These are phyloP conservation scores for Oncopodura yosiiana DNA, from an alignment of 1,140 invertebrate genomes.

Conservation along the genomic window DNA sequence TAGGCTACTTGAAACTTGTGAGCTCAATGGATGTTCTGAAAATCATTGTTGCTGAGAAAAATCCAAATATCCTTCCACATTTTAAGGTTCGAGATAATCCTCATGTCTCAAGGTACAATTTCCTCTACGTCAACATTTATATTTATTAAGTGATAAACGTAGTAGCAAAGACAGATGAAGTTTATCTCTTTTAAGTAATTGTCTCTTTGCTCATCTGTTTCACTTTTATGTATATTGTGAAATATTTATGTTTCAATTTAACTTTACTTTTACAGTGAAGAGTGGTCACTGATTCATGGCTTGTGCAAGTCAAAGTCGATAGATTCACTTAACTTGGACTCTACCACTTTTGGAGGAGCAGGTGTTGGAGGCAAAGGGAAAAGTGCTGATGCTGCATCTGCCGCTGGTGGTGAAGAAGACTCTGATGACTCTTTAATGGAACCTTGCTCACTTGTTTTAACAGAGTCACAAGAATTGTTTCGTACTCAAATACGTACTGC, in stretches of 20 bases:
- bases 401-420: neutral
- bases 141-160: too few species aligned
- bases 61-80: slow-evolving; percentile 86
- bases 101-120: slow-evolving; percentile 74
- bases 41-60: slow-evolving; percentile 79
- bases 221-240: neutral
- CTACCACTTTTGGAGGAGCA: neutral
- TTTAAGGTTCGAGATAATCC: slow-evolving; percentile 86
- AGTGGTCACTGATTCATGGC: slow-evolving; percentile 62
- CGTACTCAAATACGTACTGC: slow-evolving; percentile 61
- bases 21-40: slow-evolving; percentile 88
- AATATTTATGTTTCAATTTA: slow-evolving; percentile 16
- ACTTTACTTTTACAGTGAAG: slow-evolving; percentile 56
- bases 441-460: too few species aligned
- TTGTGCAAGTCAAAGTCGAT: slow-evolving; percentile 34
- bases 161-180: neutral
- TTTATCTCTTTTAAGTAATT: too few species aligned
- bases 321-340: slow-evolving; percentile 6
- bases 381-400: too few species aligned
- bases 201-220: slow-evolving; percentile 14
- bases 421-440: neutral
- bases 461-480: slow-evolving; percentile 68
- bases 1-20: slow-evolving; percentile 90
- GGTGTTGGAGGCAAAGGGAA: too few species aligned
- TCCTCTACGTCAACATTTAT: neutral